Base-by-base conservation (phyloP, 64 coral and sea anemone species). In the Pocillopora verrucosa region DNA sequence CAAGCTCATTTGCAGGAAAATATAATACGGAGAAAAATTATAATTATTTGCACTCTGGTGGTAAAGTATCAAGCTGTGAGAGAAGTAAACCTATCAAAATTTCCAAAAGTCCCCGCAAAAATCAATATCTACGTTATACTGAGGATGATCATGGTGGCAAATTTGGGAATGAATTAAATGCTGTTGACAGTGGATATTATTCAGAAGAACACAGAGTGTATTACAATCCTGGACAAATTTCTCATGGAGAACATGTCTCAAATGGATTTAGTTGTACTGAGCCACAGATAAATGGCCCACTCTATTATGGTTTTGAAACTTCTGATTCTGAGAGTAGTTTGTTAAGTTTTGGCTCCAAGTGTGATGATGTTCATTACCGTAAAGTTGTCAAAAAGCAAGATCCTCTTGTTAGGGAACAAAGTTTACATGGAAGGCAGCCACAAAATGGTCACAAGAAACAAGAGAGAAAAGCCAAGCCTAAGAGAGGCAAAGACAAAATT, bases 291-390 rank as follows among this genome's bases (percentile, higher is more conserved):
- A 86, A 93, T 80, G 95, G 95, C 11, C 76, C 81, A 38, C 78
- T 97, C 19, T 93, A 97, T 73, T 94, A 65, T 79, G 95, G 95
- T 1, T 97, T 97, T 91, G 95, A 97, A 19, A 97, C 83, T 61
- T 97, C 95, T 72, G 95, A 97, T 88, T 97, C 95, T 20, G 95
- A 97, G 87, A 87, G 83, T 9, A 97, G 95, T 76, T 37, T 88
- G 56, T 72, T 85, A 38, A 85, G 82, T 85, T 85, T 85, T 85
- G 82, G 82, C 24, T 85, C 82, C 10, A 85, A 85, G 65, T 85
- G 82, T 58, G 82, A 85, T 57, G 82, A 85, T 26, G 82, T 85
- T 69, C 82, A 85, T 26, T 85, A 57, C n/a, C 63, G 82, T 7
- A 85, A 85, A 20, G 64, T 85, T 72, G 38, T 72, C 13, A 72